Evolutionary conservation across 2,888 invertebrate species (phyloP), one percentile per base, ranked within the genome.

Genomic region (Brenthis hecate): DNA sequence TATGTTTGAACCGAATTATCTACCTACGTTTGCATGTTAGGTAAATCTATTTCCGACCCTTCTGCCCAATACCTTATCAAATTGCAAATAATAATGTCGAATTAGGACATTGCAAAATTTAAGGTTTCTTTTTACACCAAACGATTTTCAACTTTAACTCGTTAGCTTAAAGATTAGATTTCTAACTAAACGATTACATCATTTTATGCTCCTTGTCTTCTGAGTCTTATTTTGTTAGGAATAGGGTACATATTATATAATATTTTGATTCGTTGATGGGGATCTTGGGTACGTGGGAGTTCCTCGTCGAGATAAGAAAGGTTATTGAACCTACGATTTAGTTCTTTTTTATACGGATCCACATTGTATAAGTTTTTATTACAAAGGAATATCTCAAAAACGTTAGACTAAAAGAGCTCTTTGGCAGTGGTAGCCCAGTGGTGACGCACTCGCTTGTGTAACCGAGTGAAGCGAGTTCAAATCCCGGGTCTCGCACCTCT

Each of bases 241-340:
- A 79, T 88, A 88, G 83, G 83, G 84, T 85, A 74, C 76, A 75
- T 74, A 77, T 80, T 69, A 78, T 76, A 71, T 72, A 71, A 76
- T 80, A 75, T 73, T 78, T 76, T 76, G 54, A 43, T 62, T 76
- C 80, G 76, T 74, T 85, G 84, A 86, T 85, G 83, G 80, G 85
- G 85, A 85, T 85, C 71, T 68, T 28, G 57, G 64, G 62, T 72
- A 71, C 80, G 85, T 80, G 80, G 86, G 84, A 71, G 70, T 65
- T 84, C 86, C 85, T 86, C 81, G 85, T 83, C 83, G 81, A 86
- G 91, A 91, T 91, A 91, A 89, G 83, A 74, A 74, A 81, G 87
- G 82, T 84, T 86, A 76, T 84, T 88, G 89, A 88, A 85, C 89
- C 73, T 73, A 62, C 71, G 74, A 77, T 77, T 80, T 76, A 75